Base-by-base conservation (phyloP, 1,140 invertebrate genomes). In the Drosophila willistoni region DNA sequence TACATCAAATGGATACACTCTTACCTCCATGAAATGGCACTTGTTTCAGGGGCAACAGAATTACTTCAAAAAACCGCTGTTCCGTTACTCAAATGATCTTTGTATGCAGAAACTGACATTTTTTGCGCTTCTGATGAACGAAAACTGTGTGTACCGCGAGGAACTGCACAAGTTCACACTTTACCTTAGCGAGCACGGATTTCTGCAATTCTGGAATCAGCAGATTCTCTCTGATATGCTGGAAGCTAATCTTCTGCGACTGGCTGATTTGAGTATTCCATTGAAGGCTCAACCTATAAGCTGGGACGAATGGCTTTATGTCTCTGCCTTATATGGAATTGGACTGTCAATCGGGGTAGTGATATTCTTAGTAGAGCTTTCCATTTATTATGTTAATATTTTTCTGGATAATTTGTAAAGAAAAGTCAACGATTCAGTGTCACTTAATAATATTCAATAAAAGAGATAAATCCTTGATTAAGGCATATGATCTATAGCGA, bases 221-320 rank as follows among this genome's bases (percentile, higher is more conserved):
- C 61, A 44, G 17, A 76, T 80, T 2, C 80, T 84, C 14, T 60
- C 68, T 7, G 67, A 87, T n/a, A 87, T 87, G 82, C 64, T 77
- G 0, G 62, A 62, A 6, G 83, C 82, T 2, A 79, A 84, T 0
- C 66, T 44, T 2, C 66, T 82, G 7, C 34, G 63, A 9, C 61
- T 64, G 1, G 33, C 41, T 6, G 51, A 73, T 6, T 10, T 68
- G 0, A 66, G 61, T 14, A 41, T 36, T 0, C n/a, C 10, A 0
- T 62, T 60, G 5, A 12, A 17, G 6, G 36, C 68, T 0, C 51
- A 51, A 19, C 3, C 56, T 7, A 57, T 57, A 36, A 7, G 7
- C 17, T 57, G 56, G 33, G 10, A 33, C 0, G 56, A 57, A 17
- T 57, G 33, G 33, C 14, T 33, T 12, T 10, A 57, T 57, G n/a